phyloP scores from a whole-genome alignment of 2,888 invertebrate species.

The Oxycera nigricornis region DNA sequence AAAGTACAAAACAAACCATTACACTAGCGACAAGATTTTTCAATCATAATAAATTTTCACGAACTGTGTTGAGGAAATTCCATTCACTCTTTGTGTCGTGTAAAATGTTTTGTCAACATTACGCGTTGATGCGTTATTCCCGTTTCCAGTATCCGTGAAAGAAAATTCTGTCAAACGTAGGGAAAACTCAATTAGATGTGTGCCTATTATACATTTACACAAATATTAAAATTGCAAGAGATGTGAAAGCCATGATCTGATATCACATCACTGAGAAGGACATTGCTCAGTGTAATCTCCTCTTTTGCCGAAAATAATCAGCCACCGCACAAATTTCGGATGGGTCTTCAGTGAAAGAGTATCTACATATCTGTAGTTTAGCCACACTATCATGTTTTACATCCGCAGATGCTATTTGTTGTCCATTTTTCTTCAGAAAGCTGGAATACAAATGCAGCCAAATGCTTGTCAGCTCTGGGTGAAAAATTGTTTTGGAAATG shows the following conservation, averaged over 20 bases:
- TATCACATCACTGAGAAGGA: neutral
- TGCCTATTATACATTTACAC: constrained; percentile 4
- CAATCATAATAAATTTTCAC: constrained; percentile 46
- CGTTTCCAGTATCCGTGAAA: neutral
- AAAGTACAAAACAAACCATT: constrained; percentile 32
- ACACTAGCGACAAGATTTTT: constrained; percentile 45
- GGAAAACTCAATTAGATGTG: constrained; percentile 18
- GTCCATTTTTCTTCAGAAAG: constrained; percentile 18
- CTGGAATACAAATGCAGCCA: neutral
- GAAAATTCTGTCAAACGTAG: neutral
- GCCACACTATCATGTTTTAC: neutral
- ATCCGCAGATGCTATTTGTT: constrained; percentile 15
- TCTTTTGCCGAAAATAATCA: constrained; percentile 4
- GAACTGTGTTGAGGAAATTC: constrained; percentile 41
- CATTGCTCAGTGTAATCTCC: constrained; percentile 1
- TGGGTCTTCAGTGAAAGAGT: neutral
- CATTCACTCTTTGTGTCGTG: constrained; percentile 9
- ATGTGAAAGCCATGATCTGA: constrained; percentile 3
- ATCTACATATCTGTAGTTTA: neutral
- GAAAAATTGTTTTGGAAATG: constrained; percentile 15
- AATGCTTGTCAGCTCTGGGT: constrained; percentile 18
- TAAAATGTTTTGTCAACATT: neutral
- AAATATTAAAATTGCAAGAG: neutral
- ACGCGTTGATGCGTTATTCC: constrained; percentile 18
- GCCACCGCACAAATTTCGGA: neutral